Percentiles rank a stretch among this genome's conserved stretches.
phyloP scores from a whole-genome alignment of 2,888 invertebrate species.

The Xylophagus ater region DNA sequence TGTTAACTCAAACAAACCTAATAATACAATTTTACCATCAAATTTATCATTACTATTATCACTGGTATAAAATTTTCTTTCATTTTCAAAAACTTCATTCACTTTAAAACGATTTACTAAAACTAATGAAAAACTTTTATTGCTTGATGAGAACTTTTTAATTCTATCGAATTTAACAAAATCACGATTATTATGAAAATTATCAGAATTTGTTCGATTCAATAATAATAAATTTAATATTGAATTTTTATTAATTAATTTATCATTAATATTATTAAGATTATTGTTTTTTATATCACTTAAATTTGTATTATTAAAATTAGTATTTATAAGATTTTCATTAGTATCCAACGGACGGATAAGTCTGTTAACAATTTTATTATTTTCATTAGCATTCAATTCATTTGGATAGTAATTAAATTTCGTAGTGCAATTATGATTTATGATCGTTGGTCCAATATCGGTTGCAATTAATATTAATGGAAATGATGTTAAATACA shows the following conservation, averaged over 20 bases:
- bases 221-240: too few species aligned
- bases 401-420: too few species aligned
- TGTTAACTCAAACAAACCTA: slow-evolving; percentile 71
- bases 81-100: slow-evolving; percentile 38
- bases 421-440: too few species aligned
- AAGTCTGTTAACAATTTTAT: slow-evolving; percentile 10
- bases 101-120: slow-evolving; percentile 31
- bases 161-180: slow-evolving; percentile 8
- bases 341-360: slow-evolving; percentile 11
- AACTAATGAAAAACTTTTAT: slow-evolving; percentile 16
- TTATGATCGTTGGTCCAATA: not conserved
- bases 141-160: slow-evolving; percentile 9
- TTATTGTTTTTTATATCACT: slow-evolving; percentile 1
- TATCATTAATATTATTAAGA: slow-evolving; percentile 8
- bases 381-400: too few species aligned
- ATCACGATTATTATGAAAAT: too few species aligned
- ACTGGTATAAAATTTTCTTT: slow-evolving; percentile 23
- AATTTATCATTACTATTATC: slow-evolving; percentile 7
- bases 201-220: not conserved
- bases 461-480: slow-evolving; percentile 5
- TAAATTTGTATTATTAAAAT: too few species aligned
- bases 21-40: slow-evolving; percentile 49
- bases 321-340: not conserved
- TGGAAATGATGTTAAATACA: slow-evolving; percentile 2
- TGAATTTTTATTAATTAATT: too few species aligned